A percentile compares a stretch with the other conserved stretches of the same genome.
Evolutionary conservation across 2,888 invertebrate genomes (phyloP).

Genomic region (Drymonia ruficornis): DNA sequence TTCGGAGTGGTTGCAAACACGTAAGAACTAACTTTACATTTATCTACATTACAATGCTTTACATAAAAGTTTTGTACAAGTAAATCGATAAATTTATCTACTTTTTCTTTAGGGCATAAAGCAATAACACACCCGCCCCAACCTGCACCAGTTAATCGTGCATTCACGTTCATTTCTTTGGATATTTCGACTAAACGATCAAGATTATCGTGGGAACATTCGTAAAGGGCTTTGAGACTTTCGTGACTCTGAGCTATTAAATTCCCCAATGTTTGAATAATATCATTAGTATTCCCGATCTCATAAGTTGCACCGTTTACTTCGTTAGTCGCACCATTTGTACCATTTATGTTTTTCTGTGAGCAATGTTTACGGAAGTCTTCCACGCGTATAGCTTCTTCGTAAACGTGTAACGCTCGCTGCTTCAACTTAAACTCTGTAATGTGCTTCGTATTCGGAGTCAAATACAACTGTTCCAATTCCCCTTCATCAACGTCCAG

Average conservation of each 20-base stretch:
- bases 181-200: conserved; percentile 93
- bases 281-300: conserved; percentile 52
- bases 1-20: conserved; percentile 91
- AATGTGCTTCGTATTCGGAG: conserved; percentile 86
- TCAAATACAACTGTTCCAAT: conserved; percentile 79
- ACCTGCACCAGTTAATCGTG: conserved; percentile 98
- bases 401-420: conserved; percentile 95
- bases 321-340: conserved; percentile 33
- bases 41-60: conserved; percentile 78
- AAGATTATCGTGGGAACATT: conserved; percentile 96
- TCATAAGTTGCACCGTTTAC: conserved; percentile 41
- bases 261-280: conserved; percentile 87
- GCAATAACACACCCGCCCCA: conserved; percentile 99
- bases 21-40: conserved; percentile 81
- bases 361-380: conserved; percentile 88
- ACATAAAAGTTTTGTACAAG: conserved; percentile 90
- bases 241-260: conserved; percentile 96
- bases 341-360: conserved; percentile 49
- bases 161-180: conserved; percentile 88
- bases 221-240: conserved; percentile 93
- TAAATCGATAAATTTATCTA: conserved; percentile 87
- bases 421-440: conserved; percentile 92
- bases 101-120: conserved; percentile 87
- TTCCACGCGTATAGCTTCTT: conserved; percentile 94
- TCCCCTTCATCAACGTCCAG: conserved; percentile 85